Evolutionary conservation across 2,113 vertebrate genomes (phyloP).

Genomic region (Trogon melanurus): DNA sequence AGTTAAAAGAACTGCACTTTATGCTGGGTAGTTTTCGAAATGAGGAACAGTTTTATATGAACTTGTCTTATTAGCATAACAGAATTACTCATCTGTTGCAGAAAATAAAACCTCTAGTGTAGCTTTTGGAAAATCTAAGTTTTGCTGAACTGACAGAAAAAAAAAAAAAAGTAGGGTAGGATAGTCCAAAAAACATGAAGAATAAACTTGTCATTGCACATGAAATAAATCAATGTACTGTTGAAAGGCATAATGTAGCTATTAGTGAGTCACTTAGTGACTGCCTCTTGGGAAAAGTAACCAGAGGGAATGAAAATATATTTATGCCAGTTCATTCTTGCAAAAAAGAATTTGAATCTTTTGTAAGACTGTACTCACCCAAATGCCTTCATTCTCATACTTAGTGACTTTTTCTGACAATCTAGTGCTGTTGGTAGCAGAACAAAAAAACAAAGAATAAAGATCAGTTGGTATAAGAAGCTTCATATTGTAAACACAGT

Average conservation of each 20-base stretch:
- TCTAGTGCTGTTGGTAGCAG: background rate
- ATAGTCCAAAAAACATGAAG: background rate
- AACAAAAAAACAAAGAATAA: background rate
- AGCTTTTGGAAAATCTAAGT: background rate
- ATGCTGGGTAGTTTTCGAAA: background rate
- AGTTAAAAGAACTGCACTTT: background rate
- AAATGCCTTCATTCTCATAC: background rate
- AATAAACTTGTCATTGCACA: background rate
- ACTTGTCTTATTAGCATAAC: background rate
- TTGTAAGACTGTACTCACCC: background rate
- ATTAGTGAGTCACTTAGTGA: slow-evolving; percentile 34
- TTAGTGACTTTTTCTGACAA: background rate
- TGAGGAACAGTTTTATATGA: background rate
- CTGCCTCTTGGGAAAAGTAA: slow-evolving; percentile 4
- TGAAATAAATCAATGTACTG: slow-evolving; percentile 22
- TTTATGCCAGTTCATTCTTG: background rate
- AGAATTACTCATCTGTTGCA: background rate
- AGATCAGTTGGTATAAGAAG: background rate
- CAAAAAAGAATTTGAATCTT: background rate
- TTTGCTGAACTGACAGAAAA: background rate
- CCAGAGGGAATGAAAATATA: background rate
- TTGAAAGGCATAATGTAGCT: background rate
- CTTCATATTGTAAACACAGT: background rate
- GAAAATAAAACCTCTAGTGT: background rate
- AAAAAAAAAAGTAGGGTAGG: background rate